These are phyloP conservation scores for Popillia japonica DNA, from an alignment of 1,140 invertebrate species.

Conservation along the genomic window DNA sequence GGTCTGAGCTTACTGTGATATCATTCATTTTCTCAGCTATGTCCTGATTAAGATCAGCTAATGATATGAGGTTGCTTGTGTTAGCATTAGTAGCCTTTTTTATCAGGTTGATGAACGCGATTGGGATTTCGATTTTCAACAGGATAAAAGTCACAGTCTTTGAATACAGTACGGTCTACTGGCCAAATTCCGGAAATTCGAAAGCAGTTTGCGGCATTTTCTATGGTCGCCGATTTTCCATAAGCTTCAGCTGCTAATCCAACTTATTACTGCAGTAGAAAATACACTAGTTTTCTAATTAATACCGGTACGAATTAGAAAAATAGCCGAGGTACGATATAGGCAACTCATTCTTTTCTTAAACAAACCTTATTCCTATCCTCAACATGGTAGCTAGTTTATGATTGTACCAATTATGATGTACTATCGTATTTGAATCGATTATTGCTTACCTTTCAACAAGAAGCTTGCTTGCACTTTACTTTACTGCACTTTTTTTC, in stretches of 20 bases:
- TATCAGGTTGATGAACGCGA: too few relatives aligned
- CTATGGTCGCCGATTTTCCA: not conserved
- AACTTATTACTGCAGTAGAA: not conserved
- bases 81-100: too few relatives aligned
- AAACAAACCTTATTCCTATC: not conserved
- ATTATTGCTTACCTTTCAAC: not conserved
- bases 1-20: too few relatives aligned
- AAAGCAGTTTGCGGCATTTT: not conserved
- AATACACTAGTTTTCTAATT: not conserved
- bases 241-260: not conserved
- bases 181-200: too few relatives aligned
- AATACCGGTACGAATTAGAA: not conserved
- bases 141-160: too few relatives aligned
- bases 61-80: too few relatives aligned
- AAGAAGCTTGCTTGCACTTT: too few relatives aligned
- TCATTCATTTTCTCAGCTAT: too few relatives aligned
- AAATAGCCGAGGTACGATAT: not conserved
- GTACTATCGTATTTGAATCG: not conserved
- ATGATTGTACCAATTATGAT: not conserved
- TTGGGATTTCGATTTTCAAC: too few relatives aligned
- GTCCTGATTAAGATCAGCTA: too few relatives aligned
- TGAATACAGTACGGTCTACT: too few relatives aligned
- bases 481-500: too few relatives aligned
- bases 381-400: not conserved
- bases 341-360: not conserved